These are phyloP conservation scores for Elymnias hypermnestra DNA, from an alignment of 1,140 invertebrate species.

Conservation along the genomic window DNA sequence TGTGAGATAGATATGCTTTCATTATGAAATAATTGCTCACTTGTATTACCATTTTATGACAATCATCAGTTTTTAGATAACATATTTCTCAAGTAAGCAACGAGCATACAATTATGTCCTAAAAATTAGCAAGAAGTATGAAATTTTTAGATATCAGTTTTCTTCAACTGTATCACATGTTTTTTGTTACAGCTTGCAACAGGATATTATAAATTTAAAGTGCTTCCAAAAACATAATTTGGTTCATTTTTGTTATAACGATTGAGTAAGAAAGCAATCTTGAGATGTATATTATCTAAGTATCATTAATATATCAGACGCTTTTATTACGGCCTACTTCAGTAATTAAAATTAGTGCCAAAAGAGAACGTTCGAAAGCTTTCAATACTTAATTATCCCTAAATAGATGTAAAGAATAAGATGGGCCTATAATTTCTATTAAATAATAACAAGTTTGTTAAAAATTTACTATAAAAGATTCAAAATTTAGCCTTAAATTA, in stretches of 20 bases:
- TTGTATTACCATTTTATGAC: conserved; percentile 24
- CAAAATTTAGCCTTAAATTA: conserved; percentile 31
- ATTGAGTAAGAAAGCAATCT: too few relatives aligned
- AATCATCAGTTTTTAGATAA: conserved; percentile 14
- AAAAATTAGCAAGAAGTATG: too few relatives aligned
- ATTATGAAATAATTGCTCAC: conserved; percentile 14
- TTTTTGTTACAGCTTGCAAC: too few relatives aligned
- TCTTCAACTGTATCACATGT: too few relatives aligned
- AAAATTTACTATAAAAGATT: conserved; percentile 13
- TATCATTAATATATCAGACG: conserved; percentile 42
- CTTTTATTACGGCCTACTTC: conserved; percentile 57
- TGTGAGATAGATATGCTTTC: conserved; percentile 52
- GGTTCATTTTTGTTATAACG: too few relatives aligned
- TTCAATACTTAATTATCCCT: conserved; percentile 27
- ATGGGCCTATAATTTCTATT: conserved; percentile 25
- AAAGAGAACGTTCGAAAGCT: conserved; percentile 40
- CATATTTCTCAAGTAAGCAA: too few relatives aligned
- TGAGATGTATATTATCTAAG: too few relatives aligned
- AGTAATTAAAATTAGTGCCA: conserved; percentile 48
- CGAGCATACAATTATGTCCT: too few relatives aligned
- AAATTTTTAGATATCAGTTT: too few relatives aligned
- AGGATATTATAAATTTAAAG: too few relatives aligned
- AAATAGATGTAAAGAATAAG: conserved; percentile 13
- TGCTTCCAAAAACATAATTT: too few relatives aligned
- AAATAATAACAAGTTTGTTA: conserved; percentile 12